These are phyloP conservation scores for Tubulanus polymorphus DNA, from an alignment of 2,888 invertebrate species.

Conservation along the genomic window DNA sequence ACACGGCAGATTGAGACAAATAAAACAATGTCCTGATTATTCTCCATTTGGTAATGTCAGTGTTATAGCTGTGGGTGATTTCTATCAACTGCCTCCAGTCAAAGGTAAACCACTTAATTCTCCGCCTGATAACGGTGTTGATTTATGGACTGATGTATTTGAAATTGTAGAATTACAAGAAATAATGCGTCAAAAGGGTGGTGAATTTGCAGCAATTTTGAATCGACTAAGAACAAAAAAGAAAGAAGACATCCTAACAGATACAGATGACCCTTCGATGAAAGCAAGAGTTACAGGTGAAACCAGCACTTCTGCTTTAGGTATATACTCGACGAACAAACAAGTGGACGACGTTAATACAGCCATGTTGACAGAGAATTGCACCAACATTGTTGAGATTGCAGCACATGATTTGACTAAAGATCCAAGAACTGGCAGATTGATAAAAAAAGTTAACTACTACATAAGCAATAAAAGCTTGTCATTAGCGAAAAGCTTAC, in stretches of 20 bases:
- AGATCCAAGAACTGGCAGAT: neutral
- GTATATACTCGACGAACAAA: neutral
- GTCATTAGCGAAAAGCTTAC: no score
- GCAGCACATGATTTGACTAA: neutral
- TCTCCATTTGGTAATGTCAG: neutral
- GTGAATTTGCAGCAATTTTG: neutral
- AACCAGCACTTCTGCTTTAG: neutral
- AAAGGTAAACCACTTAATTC: neutral
- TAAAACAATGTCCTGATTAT: neutral
- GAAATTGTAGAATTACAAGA: slow-evolving; percentile 5
- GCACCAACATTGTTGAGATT: neutral
- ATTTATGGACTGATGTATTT: slow-evolving; percentile 4
- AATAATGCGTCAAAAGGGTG: slow-evolving; percentile 6
- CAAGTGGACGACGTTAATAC: neutral
- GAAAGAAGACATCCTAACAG: neutral
- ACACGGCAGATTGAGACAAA: neutral
- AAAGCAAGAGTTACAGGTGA: neutral
- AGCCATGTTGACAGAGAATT: neutral
- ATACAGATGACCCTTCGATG: neutral
- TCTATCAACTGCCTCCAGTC: slow-evolving; percentile 6
- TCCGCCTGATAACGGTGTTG: neutral
- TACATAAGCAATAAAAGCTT: no score
- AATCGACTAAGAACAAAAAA: neutral
- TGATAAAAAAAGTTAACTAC: neutral
- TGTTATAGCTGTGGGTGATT: slow-evolving; percentile 1